Evolutionary conservation across 2,797 vertebrate genomes (phyloP).

Genomic region (Phaenicophaeus curvirostris): DNA sequence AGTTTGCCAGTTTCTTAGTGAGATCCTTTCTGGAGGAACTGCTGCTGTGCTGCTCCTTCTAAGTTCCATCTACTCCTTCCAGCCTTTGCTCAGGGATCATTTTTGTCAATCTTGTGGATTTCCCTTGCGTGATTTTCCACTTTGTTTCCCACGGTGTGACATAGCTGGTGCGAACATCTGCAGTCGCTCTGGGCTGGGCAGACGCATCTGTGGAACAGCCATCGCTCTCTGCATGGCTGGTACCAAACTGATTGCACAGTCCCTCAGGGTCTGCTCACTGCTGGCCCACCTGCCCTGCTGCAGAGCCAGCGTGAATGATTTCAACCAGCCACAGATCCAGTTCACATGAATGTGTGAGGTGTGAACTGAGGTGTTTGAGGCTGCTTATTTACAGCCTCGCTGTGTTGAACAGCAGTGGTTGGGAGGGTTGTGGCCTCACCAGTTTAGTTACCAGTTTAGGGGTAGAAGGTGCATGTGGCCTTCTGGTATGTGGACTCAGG

Average conservation of each 20-base stretch:
- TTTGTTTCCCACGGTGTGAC: background rate
- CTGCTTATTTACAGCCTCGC: background rate
- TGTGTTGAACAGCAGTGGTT: background rate
- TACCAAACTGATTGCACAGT: fast-evolving
- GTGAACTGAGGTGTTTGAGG: background rate
- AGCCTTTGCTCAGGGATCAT: background rate
- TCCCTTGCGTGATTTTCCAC: background rate
- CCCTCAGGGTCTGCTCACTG: fast-evolving
- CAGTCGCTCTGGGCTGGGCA: background rate
- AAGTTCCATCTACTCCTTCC: background rate
- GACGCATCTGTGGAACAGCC: background rate
- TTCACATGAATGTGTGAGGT: fast-evolving
- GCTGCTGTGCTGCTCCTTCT: background rate
- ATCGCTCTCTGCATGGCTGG: background rate
- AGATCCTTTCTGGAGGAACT: background rate
- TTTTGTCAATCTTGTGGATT: background rate
- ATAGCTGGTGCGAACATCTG: background rate
- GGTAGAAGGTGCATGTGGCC: background rate
- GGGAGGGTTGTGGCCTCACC: background rate
- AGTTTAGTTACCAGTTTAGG: background rate
- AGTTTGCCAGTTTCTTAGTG: background rate
- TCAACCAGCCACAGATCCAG: background rate
- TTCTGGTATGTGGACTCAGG: fast-evolving
- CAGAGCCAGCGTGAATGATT: no score
- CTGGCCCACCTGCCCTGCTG: background rate